These are phyloP conservation scores for Neuroterus valhalla DNA, from an alignment of 1,140 invertebrate genomes.

Conservation along the genomic window DNA sequence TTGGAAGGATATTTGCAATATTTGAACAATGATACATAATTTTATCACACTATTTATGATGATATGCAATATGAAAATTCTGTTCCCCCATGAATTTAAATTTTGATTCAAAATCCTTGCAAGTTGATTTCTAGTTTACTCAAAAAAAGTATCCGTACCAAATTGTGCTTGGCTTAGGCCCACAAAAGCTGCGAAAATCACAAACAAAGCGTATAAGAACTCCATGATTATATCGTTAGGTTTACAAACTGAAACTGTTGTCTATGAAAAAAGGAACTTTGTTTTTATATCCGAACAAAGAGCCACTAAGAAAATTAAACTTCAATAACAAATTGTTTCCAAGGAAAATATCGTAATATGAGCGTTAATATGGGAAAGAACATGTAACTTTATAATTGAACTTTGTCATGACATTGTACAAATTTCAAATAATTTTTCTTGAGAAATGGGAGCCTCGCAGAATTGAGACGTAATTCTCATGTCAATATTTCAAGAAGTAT, in stretches of 20 bases:
- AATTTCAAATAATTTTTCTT: conserved; percentile 9
- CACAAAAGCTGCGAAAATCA: background rate
- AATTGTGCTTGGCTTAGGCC: conserved; percentile 29
- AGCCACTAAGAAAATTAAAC: background rate
- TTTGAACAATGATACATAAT: no score
- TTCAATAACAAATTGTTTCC: background rate
- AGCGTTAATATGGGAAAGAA: background rate
- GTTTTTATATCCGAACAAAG: background rate
- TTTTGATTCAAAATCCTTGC: no score
- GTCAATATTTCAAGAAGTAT: no score
- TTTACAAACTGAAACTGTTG: background rate
- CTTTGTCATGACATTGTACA: background rate
- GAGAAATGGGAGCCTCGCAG: background rate
- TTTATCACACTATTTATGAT: no score
- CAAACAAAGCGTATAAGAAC: conserved; percentile 1
- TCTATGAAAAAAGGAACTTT: background rate
- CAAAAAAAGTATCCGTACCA: background rate
- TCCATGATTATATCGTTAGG: background rate
- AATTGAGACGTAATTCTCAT: no score
- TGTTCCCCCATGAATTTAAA: no score
- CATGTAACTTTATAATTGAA: background rate
- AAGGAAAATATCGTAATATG: background rate
- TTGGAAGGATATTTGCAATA: no score
- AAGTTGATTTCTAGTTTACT: no score
- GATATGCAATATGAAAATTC: no score